Percentiles rank a stretch among this genome's conserved stretches.
phyloP scores from a whole-genome alignment of 1,140 invertebrate genomes.

The Bradysia coprophila region DNA sequence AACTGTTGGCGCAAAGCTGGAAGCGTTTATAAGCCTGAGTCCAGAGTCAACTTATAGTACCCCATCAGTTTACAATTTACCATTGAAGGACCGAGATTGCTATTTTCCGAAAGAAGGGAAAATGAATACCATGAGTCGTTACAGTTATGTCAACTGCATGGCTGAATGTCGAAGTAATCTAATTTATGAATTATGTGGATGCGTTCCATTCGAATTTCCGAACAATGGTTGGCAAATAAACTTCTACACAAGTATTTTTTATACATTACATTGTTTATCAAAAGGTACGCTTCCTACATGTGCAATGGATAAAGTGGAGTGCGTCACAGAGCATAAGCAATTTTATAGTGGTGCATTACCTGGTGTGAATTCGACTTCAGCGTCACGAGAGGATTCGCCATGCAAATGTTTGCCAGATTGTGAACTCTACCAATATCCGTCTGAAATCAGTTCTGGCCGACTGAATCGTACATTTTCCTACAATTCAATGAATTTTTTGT shows the following conservation, averaged over 20 bases:
- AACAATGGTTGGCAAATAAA: constrained; percentile 26
- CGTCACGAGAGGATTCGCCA: constrained; percentile 7
- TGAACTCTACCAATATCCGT: constrained; percentile 30
- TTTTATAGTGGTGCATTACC: constrained; percentile 14
- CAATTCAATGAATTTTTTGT: constrained; percentile 24
- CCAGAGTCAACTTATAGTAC: constrained; percentile 37
- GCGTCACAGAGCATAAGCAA: constrained; percentile 13
- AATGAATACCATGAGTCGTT: constrained; percentile 23
- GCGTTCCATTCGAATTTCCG: constrained; percentile 34
- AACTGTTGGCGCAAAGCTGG: constrained; percentile 27
- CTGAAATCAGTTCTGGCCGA: constrained; percentile 30
- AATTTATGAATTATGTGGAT: constrained; percentile 29
- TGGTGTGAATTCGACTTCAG: constrained; percentile 11
- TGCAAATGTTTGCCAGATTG: constrained; percentile 33
- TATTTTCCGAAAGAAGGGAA: constrained; percentile 31
- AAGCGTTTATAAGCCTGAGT: constrained; percentile 35
- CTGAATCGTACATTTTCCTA: constrained; percentile 21
- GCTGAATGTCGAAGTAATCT: constrained; percentile 29
- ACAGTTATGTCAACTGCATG: constrained; percentile 44
- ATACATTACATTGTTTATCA: not conserved
- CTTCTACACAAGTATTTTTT: too few species aligned
- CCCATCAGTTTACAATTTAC: constrained; percentile 25
- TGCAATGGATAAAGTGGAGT: constrained; percentile 9
- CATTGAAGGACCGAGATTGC: constrained; percentile 28
- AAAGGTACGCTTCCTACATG: constrained; percentile 6